A percentile compares a stretch with the other conserved stretches of the same genome.
Conservation (phyloP, 2,797 vertebrate genomes). For the Gila robusta region DNA sequence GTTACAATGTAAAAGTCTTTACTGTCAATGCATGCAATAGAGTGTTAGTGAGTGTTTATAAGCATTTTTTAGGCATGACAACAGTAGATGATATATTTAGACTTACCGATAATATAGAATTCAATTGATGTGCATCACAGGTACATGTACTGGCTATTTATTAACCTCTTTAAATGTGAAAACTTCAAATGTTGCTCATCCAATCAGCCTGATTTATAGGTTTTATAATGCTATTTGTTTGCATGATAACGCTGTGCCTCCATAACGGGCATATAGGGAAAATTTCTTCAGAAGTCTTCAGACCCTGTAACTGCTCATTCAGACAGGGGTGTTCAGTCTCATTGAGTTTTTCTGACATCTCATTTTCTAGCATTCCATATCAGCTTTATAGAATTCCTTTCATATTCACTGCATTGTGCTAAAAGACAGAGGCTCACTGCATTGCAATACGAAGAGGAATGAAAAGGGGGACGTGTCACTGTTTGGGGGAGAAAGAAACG, state of each 20-base stretch:
- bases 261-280: constrained; percentile 3
- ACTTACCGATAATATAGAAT: background rate
- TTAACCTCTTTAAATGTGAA: background rate
- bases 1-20: background rate
- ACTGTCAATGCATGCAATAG: background rate
- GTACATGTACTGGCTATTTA: background rate
- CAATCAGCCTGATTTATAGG: background rate
- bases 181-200: background rate
- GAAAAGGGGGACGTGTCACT: constrained; percentile 45
- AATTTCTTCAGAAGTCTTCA: constrained; percentile 1
- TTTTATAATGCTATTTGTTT: constrained; percentile 1
- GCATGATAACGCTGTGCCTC: background rate
- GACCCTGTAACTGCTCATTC: background rate
- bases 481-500: constrained; percentile 51
- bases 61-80: background rate
- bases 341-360: constrained; percentile 44
- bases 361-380: constrained; percentile 39
- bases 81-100: too few relatives aligned
- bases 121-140: background rate
- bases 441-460: constrained; percentile 17
- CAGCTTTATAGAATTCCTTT: constrained; percentile 41
- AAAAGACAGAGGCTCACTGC: constrained; percentile 7
- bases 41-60: background rate
- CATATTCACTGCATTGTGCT: constrained; percentile 34
- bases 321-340: constrained; percentile 12